These are phyloP conservation scores for Hartigia nigra DNA, from an alignment of 2,888 invertebrate species.

Conservation along the genomic window DNA sequence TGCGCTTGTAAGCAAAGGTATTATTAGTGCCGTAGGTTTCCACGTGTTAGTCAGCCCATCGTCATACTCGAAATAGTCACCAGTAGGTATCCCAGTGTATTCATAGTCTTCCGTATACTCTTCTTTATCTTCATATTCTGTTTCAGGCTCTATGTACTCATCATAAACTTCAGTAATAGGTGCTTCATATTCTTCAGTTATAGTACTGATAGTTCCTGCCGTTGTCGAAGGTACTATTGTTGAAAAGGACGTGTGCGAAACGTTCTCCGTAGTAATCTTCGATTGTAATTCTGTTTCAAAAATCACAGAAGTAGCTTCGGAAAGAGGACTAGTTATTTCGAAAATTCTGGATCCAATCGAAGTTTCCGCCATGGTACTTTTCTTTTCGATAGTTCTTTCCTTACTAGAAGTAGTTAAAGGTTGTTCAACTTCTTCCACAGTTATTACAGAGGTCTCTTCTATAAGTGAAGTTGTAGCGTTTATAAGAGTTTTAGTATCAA, in stretches of 20 bases:
- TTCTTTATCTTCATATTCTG: neutral
- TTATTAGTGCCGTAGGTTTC: too few species aligned
- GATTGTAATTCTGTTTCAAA: constrained; percentile 4
- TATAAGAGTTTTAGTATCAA: too few species aligned
- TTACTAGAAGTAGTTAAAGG: too few species aligned
- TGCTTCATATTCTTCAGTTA: neutral
- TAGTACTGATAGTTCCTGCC: neutral
- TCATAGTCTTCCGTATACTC: neutral
- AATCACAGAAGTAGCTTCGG: neutral
- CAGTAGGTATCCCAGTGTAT: neutral
- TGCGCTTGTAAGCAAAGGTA: too few species aligned
- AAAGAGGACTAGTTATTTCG: neutral
- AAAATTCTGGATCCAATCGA: neutral
- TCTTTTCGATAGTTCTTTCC: constrained; percentile 3
- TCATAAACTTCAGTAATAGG: neutral
- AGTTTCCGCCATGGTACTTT: constrained; percentile 9
- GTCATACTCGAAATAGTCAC: too few species aligned
- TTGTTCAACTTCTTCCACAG: too few species aligned
- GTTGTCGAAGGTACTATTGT: neutral
- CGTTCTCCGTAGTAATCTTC: constrained; percentile 11
- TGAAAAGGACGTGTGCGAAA: neutral
- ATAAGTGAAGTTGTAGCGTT: too few species aligned
- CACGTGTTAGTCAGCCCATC: too few species aligned
- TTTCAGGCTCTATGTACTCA: neutral
- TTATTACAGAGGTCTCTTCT: too few species aligned